Conservation (phyloP, 2,113 vertebrate genomes). For the Mesitornis unicolor region DNA sequence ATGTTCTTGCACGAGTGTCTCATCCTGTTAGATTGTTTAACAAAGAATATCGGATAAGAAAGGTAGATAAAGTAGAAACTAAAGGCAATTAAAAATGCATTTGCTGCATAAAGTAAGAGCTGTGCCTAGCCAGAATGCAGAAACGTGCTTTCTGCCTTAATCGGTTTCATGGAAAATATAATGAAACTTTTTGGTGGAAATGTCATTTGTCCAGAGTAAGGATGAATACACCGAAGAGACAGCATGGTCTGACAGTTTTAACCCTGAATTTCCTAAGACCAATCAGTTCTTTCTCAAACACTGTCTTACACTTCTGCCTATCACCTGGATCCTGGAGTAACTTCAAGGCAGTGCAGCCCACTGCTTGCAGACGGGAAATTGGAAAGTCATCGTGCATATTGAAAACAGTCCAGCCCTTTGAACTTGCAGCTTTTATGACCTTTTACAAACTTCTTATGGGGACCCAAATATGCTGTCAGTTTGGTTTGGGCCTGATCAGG, state of each 20-base stretch:
- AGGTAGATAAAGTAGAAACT: background rate
- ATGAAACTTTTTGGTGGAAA: background rate
- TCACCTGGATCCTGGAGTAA: background rate
- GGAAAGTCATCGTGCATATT: background rate
- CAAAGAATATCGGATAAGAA: background rate
- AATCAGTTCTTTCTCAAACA: background rate
- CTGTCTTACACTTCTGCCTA: background rate
- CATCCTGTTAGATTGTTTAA: background rate
- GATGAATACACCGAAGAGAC: background rate
- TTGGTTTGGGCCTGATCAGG: constrained; percentile 39
- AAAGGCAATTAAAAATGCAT: constrained; percentile 19
- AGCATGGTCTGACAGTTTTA: background rate
- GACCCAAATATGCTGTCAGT: background rate
- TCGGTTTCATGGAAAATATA: background rate
- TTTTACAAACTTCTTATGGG: constrained; percentile 44
- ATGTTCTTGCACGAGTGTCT: background rate
- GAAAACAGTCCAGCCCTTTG: background rate
- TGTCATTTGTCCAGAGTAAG: background rate
- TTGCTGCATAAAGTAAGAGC: background rate
- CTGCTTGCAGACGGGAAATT: background rate
- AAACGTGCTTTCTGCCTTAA: background rate
- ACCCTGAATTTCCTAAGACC: background rate
- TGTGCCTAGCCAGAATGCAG: background rate
- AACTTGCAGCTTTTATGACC: constrained; percentile 8
- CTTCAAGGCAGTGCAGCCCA: background rate